phyloP scores from a whole-genome alignment of 92 coral and sea anemone species.

The Epizoanthus ramosus region DNA sequence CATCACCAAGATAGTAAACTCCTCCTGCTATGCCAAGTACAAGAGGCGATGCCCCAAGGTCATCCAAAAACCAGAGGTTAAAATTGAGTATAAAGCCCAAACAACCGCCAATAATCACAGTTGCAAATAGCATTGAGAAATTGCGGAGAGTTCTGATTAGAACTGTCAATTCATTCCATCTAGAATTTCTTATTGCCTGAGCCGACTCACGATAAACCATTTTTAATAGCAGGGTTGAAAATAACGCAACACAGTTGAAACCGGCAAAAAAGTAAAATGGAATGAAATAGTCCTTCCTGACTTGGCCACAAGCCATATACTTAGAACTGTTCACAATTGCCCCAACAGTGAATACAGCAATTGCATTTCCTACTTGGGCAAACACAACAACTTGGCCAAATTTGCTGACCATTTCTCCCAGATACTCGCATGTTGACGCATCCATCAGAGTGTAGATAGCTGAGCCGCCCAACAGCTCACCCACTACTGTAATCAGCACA shows the following conservation, averaged over 20 bases:
- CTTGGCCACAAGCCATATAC: slow-evolving; percentile 50
- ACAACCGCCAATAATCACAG: slow-evolving; percentile 42
- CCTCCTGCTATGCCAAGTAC: slow-evolving; percentile 50
- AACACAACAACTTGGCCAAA: slow-evolving; percentile 47
- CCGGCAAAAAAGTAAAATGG: slow-evolving; percentile 53
- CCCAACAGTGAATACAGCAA: slow-evolving; percentile 53
- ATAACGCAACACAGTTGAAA: slow-evolving; percentile 48
- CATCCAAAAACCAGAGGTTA: slow-evolving; percentile 56
- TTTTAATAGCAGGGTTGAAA: slow-evolving; percentile 29
- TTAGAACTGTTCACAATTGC: slow-evolving; percentile 46
- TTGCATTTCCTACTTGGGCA: slow-evolving; percentile 38
- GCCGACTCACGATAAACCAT: slow-evolving; percentile 32
- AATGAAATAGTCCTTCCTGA: slow-evolving; percentile 51
- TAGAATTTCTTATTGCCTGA: neutral
- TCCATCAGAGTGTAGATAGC: slow-evolving; percentile 52
- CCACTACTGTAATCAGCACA: slow-evolving; percentile 47
- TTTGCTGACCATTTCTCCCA: slow-evolving; percentile 30
- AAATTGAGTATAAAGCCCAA: slow-evolving; percentile 45
- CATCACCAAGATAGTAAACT: slow-evolving; percentile 36
- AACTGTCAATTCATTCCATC: neutral
- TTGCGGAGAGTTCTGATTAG: slow-evolving; percentile 33
- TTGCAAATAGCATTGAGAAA: slow-evolving; percentile 38
- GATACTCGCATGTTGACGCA: slow-evolving; percentile 51
- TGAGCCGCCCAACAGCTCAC: slow-evolving; percentile 54
- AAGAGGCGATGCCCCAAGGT: slow-evolving; percentile 54